phyloP scores from a whole-genome alignment of 2,888 invertebrate species.

The Caenorhabditis sp. region DNA sequence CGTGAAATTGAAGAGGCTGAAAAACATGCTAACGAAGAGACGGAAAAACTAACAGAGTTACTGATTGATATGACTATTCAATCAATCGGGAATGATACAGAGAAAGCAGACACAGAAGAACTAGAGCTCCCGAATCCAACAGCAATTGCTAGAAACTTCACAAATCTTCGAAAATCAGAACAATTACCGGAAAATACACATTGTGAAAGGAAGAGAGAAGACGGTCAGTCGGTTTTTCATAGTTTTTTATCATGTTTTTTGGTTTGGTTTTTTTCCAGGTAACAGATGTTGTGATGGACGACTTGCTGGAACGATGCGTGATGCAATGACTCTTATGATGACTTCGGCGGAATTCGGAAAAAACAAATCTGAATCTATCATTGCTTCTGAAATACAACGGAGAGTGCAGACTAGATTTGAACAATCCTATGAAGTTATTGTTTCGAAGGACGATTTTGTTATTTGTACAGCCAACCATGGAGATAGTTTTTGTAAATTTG shows the following conservation, averaged over 20 bases:
- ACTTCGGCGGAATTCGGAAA: constrained; percentile 44
- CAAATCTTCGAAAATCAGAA: constrained; percentile 33
- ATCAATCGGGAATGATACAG: constrained; percentile 5
- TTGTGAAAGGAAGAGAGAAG: constrained; percentile 35
- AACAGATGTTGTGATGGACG: constrained; percentile 48
- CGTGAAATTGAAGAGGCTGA: constrained; percentile 20
- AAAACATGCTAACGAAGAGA: constrained; percentile 12
- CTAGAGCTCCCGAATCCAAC: constrained; percentile 34
- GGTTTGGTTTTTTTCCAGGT: too few species aligned
- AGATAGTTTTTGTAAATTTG: constrained; percentile 41
- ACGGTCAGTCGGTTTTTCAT: too few species aligned
- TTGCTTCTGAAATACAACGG: constrained; percentile 41
- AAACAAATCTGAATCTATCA: constrained; percentile 30
- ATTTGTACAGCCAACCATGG: constrained; percentile 24
- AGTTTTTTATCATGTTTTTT: too few species aligned
- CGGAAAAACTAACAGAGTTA: constrained; percentile 27
- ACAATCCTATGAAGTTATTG: constrained; percentile 45
- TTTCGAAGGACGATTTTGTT: constrained; percentile 40
- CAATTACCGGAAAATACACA: constrained; percentile 36
- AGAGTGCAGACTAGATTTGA: constrained; percentile 43
- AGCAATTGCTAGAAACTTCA: constrained; percentile 33
- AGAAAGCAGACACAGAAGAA: constrained; percentile 21
- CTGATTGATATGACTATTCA: constrained; percentile 30
- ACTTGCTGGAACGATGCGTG: constrained; percentile 41
- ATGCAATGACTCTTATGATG: constrained; percentile 39